These are phyloP conservation scores for Sterna hirundo DNA, from an alignment of 2,113 vertebrate genomes.

Conservation along the genomic window DNA sequence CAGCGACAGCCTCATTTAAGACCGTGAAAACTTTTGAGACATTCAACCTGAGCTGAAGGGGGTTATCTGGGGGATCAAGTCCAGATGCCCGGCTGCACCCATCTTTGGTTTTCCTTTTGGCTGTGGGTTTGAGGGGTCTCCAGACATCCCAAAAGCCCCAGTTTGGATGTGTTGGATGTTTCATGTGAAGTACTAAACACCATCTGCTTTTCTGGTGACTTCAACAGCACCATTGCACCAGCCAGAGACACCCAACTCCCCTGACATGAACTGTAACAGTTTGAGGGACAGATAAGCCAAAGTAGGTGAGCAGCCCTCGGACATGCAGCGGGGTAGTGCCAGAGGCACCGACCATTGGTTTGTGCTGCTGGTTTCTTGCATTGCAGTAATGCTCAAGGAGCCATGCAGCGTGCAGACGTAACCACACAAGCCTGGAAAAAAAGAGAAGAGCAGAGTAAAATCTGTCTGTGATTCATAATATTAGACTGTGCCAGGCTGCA, in stretches of 20 bases:
- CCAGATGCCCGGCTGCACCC: neutral
- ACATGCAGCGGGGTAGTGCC: accelerated
- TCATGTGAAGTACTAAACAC: neutral
- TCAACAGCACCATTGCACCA: neutral
- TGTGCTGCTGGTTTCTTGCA: neutral
- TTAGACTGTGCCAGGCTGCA: neutral
- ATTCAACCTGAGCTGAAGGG: neutral
- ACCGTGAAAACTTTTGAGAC: neutral
- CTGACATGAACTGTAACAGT: neutral
- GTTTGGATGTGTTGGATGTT: neutral
- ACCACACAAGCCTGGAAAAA: neutral
- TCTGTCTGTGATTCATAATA: neutral
- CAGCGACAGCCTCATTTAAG: neutral
- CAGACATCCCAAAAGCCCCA: neutral
- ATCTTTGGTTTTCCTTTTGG: neutral
- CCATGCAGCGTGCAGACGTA: accelerated
- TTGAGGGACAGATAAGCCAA: neutral
- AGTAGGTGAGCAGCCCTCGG: neutral
- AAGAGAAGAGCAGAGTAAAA: neutral
- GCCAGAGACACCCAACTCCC: neutral
- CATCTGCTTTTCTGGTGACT: neutral
- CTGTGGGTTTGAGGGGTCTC: neutral
- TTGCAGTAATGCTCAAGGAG: neutral
- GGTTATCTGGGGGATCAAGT: neutral
- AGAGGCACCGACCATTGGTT: neutral